These are phyloP conservation scores for Esox niger DNA, from an alignment of 2,113 vertebrate genomes.

Conservation along the genomic window DNA sequence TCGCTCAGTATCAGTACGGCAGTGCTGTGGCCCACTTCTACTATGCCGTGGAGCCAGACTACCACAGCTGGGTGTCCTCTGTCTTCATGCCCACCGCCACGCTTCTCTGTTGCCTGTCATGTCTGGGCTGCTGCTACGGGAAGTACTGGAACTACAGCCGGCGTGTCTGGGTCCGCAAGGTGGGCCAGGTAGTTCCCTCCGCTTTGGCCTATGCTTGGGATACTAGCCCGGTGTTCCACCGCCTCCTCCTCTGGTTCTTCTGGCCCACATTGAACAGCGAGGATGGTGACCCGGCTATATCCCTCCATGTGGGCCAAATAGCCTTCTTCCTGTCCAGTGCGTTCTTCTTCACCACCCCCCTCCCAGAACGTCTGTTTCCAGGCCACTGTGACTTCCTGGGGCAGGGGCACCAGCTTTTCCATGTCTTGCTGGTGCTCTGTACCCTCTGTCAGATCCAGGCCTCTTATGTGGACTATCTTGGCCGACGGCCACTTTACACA, in stretches of 20 bases:
- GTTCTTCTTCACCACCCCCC: conserved; percentile 81
- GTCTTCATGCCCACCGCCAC: conserved; percentile 79
- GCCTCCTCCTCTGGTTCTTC: conserved; percentile 59
- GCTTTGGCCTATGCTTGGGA: conserved; percentile 81
- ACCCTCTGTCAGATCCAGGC: conserved; percentile 88
- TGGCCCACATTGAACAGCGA: conserved; percentile 23
- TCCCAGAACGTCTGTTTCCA: conserved; percentile 82
- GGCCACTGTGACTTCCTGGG: conserved; percentile 84
- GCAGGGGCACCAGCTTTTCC: conserved; percentile 91
- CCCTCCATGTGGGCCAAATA: conserved; percentile 69
- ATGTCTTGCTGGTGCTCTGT: conserved; percentile 81
- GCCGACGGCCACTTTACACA: conserved; percentile 73
- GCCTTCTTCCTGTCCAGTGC: conserved; percentile 82
- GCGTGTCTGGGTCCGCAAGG: conserved; percentile 62
- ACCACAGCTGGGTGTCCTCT: conserved; percentile 61
- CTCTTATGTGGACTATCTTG: conserved; percentile 77
- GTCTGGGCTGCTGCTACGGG: conserved; percentile 83
- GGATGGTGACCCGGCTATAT: conserved; percentile 38
- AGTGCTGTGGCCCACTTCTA: conserved; percentile 85
- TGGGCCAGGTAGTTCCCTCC: conserved; percentile 84
- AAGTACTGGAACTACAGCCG: conserved; percentile 77
- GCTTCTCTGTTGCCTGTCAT: conserved; percentile 82
- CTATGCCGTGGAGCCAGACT: conserved; percentile 76
- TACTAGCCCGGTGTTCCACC: conserved; percentile 82
- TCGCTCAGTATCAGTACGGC: conserved; percentile 87